Evolutionary conservation across 2,113 vertebrate species (phyloP).

Genomic region (Mobula hypostoma): DNA sequence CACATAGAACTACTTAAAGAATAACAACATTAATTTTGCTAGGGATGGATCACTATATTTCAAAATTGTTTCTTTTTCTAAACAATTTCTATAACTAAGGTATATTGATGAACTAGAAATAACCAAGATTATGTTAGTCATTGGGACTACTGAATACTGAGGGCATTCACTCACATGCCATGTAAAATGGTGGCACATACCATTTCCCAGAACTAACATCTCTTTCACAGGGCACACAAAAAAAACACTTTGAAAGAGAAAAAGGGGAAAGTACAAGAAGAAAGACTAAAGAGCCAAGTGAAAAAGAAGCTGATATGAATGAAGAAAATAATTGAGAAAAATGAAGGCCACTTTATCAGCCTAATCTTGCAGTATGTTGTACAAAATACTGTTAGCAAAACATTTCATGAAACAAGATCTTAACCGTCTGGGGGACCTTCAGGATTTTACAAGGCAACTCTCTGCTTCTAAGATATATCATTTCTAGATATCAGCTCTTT

Average conservation of each 20-base stretch:
- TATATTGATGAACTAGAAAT: background rate
- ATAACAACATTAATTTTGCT: background rate
- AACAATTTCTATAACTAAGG: background rate
- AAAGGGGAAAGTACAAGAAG: background rate
- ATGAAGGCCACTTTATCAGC: background rate
- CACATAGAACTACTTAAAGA: background rate
- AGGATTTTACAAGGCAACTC: background rate
- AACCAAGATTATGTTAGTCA: background rate
- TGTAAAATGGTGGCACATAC: background rate
- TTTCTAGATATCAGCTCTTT: too few species aligned
- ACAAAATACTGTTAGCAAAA: background rate
- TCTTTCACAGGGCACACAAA: background rate
- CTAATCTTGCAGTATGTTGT: background rate
- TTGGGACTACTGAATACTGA: background rate
- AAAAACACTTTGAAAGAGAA: background rate
- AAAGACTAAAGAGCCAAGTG: background rate
- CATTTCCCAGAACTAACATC: background rate
- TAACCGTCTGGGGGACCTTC: background rate
- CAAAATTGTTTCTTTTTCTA: background rate
- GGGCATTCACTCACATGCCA: too few species aligned
- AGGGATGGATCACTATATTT: background rate
- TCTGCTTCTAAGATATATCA: background rate
- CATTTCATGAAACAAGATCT: background rate
- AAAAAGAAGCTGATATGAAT: background rate
- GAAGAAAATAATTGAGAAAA: background rate